These are phyloP conservation scores for Acrocephalus scirpaceus DNA, from an alignment of 2,797 vertebrate genomes.

Conservation along the genomic window DNA sequence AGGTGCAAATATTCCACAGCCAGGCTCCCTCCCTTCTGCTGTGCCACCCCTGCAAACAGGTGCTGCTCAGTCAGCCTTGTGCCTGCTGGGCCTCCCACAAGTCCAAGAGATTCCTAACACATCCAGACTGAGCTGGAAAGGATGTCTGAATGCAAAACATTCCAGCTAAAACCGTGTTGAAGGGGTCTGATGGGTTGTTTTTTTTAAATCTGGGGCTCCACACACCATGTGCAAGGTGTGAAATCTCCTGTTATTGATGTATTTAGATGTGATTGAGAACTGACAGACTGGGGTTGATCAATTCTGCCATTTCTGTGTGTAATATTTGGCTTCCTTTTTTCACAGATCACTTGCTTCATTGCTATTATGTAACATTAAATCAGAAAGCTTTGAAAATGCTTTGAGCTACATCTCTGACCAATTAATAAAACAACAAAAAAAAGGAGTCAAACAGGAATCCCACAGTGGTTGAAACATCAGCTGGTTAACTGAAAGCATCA, in stretches of 20 bases:
- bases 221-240: not conserved
- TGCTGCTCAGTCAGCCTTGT: not conserved
- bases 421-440: not conserved
- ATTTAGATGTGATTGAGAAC: not conserved
- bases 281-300: not conserved
- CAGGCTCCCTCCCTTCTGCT: not conserved
- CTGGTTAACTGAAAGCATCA: slow-evolving; percentile 12
- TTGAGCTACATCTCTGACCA: not conserved
- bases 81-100: not conserved
- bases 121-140: not conserved
- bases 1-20: not conserved
- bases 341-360: not conserved
- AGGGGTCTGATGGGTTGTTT: fast-evolving
- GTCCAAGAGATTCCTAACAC: not conserved
- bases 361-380: not conserved
- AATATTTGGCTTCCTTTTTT: not conserved
- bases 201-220: not conserved
- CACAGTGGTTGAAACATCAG: not conserved
- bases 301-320: not conserved
- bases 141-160: not conserved
- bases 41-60: not conserved
- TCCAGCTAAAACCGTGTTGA: not conserved
- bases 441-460: not conserved
- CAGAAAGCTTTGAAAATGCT: not conserved
- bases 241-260: fast-evolving